These are phyloP conservation scores for Pedionomus torquatus DNA, from an alignment of 2,113 vertebrate species.

Conservation along the genomic window DNA sequence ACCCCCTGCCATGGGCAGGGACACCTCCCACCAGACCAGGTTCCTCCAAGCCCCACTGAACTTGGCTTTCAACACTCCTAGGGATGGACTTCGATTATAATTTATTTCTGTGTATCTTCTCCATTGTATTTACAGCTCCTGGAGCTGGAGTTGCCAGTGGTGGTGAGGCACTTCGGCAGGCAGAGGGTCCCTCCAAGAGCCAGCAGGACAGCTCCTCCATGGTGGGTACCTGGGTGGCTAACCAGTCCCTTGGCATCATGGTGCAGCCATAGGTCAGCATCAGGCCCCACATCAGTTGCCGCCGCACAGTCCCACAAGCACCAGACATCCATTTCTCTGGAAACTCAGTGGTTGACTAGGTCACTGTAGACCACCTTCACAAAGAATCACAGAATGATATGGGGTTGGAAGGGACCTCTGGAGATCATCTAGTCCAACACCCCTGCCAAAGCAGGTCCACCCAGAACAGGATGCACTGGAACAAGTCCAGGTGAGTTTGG, in stretches of 20 bases:
- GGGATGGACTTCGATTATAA: not conserved
- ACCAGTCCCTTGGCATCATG: not conserved
- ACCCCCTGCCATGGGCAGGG: not conserved
- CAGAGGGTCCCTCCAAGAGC: too few species aligned
- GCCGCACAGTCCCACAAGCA: fast-evolving
- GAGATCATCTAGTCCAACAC: too few species aligned
- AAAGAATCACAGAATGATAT: too few species aligned
- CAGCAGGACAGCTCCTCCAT: not conserved
- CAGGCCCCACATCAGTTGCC: fast-evolving
- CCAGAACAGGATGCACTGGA: too few species aligned
- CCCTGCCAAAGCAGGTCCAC: too few species aligned
- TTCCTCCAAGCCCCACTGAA: not conserved
- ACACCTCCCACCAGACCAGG: not conserved
- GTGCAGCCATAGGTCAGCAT: not conserved
- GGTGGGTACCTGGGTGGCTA: not conserved
- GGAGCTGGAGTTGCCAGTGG: too few species aligned
- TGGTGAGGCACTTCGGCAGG: too few species aligned
- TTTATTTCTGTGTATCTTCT: not conserved
- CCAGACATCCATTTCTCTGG: not conserved
- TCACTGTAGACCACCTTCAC: not conserved
- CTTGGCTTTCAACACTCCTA: not conserved
- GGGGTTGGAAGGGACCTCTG: too few species aligned
- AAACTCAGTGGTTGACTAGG: not conserved
- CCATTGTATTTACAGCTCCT: not conserved
- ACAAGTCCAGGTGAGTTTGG: too few species aligned